Conservation (phyloP, 1,140 invertebrate genomes). For the Stratiolaelaps scimitus region DNA sequence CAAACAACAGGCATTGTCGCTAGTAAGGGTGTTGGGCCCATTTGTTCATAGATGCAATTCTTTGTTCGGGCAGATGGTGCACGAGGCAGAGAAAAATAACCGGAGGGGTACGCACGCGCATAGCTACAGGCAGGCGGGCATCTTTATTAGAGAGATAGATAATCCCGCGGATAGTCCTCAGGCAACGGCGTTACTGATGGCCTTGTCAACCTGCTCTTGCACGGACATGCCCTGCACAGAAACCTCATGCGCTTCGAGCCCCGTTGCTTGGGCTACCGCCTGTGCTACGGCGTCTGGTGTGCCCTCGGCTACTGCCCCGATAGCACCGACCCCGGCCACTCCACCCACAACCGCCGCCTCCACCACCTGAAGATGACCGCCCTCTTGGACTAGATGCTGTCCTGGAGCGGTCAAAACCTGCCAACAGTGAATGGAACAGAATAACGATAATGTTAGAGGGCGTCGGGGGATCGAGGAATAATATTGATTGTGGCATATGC, state of each 20-base stretch:
- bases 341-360: conserved; percentile 12
- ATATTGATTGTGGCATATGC: no score
- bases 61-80: no score
- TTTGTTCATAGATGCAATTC: no score
- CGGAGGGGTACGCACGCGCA: no score
- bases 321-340: no score
- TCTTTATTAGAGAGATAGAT: no score
- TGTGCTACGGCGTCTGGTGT: conserved; percentile 21
- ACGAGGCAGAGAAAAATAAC: no score
- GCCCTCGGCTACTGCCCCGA: conserved; percentile 15
- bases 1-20: no score
- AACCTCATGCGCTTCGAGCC: conserved; percentile 17
- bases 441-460: no score
- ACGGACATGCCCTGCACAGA: conserved; percentile 28
- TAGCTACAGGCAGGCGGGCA: no score
- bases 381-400: conserved; percentile 24
- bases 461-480: no score
- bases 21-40: no score
- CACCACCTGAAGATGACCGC: conserved; percentile 22
- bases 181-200: conserved; percentile 26
- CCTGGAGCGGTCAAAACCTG: conserved; percentile 25
- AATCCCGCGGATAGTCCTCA: background rate
- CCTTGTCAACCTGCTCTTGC: conserved; percentile 28
- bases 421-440: background rate
- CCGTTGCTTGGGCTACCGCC: conserved; percentile 24